A percentile compares a stretch with the other conserved stretches of the same genome.
phyloP scores from a whole-genome alignment of 1,140 invertebrate genomes.

The Pogonognathellus flavescens region DNA sequence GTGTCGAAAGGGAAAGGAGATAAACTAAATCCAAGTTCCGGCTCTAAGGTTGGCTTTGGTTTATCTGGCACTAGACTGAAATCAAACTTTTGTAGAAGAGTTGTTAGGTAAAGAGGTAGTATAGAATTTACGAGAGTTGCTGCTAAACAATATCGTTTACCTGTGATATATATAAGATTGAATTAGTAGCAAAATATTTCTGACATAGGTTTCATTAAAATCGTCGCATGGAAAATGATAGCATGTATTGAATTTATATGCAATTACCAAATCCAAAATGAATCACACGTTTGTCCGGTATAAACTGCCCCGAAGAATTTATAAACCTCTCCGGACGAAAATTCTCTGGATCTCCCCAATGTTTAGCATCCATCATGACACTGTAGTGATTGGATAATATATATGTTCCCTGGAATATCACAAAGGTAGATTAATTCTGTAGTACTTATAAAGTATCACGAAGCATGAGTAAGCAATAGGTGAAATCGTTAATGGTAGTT shows the following conservation, averaged over 20 bases:
- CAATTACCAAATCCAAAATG: conserved; percentile 58
- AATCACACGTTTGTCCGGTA: conserved; percentile 51
- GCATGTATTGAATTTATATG: neutral
- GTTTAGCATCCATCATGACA: conserved; percentile 64
- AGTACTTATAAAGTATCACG: neutral
- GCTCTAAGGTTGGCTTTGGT: conserved; percentile 54
- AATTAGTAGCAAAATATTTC: neutral
- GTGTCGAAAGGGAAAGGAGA: conserved; percentile 36
- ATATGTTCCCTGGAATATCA: conserved; percentile 51
- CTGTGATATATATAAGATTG: conserved; percentile 68
- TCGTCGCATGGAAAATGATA: no score
- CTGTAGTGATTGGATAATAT: conserved; percentile 65
- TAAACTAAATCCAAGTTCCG: conserved; percentile 57
- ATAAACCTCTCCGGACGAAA: conserved; percentile 69
- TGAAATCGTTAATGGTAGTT: neutral
- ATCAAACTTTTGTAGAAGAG: conserved; percentile 73
- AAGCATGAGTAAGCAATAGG: neutral
- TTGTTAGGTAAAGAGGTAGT: conserved; percentile 74
- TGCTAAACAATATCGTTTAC: conserved; percentile 76
- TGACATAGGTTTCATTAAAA: no score
- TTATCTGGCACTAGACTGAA: conserved; percentile 69
- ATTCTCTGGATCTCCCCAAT: conserved; percentile 68
- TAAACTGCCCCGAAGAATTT: conserved; percentile 28
- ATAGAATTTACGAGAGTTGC: conserved; percentile 74
- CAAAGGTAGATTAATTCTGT: neutral